Evolutionary conservation across 2,888 invertebrate genomes (phyloP).

Genomic region (Ditula angustiorana): DNA sequence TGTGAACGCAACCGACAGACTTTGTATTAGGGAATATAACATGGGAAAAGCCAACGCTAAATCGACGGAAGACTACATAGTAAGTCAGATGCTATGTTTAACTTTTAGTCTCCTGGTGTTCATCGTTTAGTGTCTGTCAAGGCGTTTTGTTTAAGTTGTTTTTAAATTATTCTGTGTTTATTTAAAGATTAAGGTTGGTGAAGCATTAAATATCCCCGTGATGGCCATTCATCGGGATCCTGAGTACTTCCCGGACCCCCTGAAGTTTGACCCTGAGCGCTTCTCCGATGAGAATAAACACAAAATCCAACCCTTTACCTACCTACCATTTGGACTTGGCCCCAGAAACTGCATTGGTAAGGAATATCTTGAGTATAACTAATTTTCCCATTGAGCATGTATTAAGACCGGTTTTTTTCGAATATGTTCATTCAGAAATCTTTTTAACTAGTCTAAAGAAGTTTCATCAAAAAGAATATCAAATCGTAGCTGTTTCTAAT

Average conservation of each 20-base stretch:
- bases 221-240: slow-evolving; percentile 74
- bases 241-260: slow-evolving; percentile 76
- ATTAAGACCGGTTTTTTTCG: background rate
- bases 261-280: slow-evolving; percentile 83
- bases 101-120: too few relatives aligned
- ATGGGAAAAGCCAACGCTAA: slow-evolving; percentile 42
- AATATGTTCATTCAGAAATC: too few relatives aligned
- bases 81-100: slow-evolving; percentile 21
- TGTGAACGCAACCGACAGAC: background rate
- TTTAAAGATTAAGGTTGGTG: slow-evolving; percentile 44
- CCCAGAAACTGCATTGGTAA: slow-evolving; percentile 85
- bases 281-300: slow-evolving; percentile 84
- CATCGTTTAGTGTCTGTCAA: too few relatives aligned
- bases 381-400: too few relatives aligned
- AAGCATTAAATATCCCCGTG: slow-evolving; percentile 59
- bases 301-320: slow-evolving; percentile 55
- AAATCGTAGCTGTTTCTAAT: too few relatives aligned
- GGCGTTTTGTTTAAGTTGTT: too few relatives aligned
- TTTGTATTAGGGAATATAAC: slow-evolving; percentile 22
- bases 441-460: too few relatives aligned
- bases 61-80: slow-evolving; percentile 38
- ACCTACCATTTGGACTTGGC: slow-evolving; percentile 82
- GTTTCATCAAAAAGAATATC: too few relatives aligned
- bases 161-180: background rate
- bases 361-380: too few relatives aligned